These are phyloP conservation scores for Paradisaea rubra DNA, from an alignment of 2,113 vertebrate species.

Conservation along the genomic window DNA sequence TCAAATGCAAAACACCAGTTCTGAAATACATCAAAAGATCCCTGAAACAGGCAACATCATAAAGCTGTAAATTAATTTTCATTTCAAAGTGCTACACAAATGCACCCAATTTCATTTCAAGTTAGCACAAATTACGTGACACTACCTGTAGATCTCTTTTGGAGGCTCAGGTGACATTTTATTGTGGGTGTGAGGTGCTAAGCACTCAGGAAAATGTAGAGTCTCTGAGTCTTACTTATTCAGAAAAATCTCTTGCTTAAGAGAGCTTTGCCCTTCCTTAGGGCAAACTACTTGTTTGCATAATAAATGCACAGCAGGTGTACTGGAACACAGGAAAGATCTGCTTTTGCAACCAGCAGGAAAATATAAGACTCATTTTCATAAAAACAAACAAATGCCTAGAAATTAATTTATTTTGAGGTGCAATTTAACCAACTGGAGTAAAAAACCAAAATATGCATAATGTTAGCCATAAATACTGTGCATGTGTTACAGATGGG, in stretches of 20 bases:
- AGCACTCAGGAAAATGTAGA: neutral
- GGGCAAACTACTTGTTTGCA: neutral
- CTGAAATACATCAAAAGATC: slow-evolving; percentile 5
- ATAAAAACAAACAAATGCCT: neutral
- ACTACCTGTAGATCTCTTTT: neutral
- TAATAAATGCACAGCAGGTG: neutral
- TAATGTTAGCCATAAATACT: neutral
- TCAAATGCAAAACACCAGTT: neutral
- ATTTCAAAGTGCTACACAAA: neutral
- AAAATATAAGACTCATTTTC: neutral
- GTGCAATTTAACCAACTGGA: neutral
- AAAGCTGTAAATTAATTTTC: neutral
- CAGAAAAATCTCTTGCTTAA: neutral
- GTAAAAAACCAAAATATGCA: neutral
- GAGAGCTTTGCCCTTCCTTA: neutral
- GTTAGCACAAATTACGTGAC: neutral
- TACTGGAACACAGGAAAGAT: neutral
- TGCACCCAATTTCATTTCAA: neutral
- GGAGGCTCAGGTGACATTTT: neutral
- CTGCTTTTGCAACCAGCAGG: neutral
- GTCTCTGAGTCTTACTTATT: neutral
- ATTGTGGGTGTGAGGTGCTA: neutral
- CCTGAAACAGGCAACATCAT: neutral
- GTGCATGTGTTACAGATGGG: neutral
- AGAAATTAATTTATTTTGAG: neutral